phyloP scores from a whole-genome alignment of 2,888 invertebrate genomes.

The Zaprionus bogoriensis region DNA sequence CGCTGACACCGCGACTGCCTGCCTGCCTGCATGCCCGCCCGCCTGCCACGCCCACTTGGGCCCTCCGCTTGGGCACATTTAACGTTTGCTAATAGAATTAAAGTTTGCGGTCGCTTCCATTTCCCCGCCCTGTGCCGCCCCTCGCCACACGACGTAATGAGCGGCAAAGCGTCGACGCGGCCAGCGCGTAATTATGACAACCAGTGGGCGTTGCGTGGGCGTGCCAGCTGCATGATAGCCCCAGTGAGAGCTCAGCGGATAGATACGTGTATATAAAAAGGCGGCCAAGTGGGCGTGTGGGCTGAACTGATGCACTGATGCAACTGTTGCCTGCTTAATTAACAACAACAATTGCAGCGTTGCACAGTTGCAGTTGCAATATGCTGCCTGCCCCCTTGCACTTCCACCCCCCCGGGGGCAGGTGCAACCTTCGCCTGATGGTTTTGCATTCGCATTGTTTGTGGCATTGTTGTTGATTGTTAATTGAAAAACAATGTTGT shows the following conservation, averaged over 20 bases:
- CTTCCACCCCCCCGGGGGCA: slow-evolving; percentile 1
- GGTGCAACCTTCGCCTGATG: slow-evolving; percentile 53
- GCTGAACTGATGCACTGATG: slow-evolving; percentile 3
- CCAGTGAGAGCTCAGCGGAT: background rate
- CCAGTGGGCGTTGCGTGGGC: slow-evolving; percentile 21
- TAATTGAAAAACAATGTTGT: slow-evolving; percentile 80
- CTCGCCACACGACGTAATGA: slow-evolving; percentile 31
- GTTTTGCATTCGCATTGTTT: slow-evolving; percentile 63
- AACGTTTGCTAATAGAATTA: slow-evolving; percentile 80
- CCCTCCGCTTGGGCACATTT: slow-evolving; percentile 50
- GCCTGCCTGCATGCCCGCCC: no score
- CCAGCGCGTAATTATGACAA: slow-evolving; percentile 64
- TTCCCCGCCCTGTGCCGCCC: background rate
- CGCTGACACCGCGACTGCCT: background rate
- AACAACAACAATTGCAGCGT: slow-evolving; percentile 64
- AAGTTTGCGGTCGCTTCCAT: slow-evolving; percentile 64
- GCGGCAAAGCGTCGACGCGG: slow-evolving; percentile 16
- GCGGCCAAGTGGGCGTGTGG: background rate
- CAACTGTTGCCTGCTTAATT: slow-evolving; percentile 60
- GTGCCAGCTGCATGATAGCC: slow-evolving; percentile 14
- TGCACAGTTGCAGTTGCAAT: slow-evolving; percentile 40
- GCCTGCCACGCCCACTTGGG: slow-evolving; percentile 30
- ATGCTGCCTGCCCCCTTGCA: slow-evolving; percentile 4
- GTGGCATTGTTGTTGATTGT: slow-evolving; percentile 76
- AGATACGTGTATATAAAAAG: background rate